Percentiles rank a stretch among this genome's conserved stretches.
phyloP scores from a whole-genome alignment of 2,888 invertebrate species.

The Lordiphosa andalusiaca region DNA sequence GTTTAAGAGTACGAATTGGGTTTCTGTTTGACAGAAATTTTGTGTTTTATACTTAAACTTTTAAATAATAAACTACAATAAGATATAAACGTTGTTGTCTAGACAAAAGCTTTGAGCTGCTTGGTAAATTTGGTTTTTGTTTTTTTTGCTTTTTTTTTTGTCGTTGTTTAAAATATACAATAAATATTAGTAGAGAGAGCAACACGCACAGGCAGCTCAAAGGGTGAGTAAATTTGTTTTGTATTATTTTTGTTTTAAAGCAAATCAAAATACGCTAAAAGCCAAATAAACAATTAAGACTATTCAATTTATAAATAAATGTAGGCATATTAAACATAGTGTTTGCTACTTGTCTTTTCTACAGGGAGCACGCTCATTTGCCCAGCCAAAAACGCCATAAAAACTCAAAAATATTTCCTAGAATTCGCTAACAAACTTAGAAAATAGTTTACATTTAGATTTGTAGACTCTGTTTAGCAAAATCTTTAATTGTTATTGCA shows the following conservation, averaged over 20 bases:
- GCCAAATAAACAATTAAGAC: no score
- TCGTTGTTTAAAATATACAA: conserved; percentile 52
- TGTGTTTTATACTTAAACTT: conserved; percentile 12
- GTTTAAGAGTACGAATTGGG: conserved; percentile 49
- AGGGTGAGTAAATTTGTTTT: conserved; percentile 16
- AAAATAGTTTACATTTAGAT: conserved; percentile 11
- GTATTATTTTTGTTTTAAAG: no score
- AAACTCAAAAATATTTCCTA: neutral
- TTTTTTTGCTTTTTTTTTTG: no score
- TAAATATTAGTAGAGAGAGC: conserved; percentile 60
- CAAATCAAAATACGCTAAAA: no score
- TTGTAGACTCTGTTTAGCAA: conserved; percentile 65
- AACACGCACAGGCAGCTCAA: conserved; percentile 48
- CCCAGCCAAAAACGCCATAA: no score
- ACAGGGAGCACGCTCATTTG: no score
- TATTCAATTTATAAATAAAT: no score
- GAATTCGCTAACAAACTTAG: conserved; percentile 28
- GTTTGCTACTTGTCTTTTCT: no score
- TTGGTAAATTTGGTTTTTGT: conserved; percentile 45
- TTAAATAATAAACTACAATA: conserved; percentile 15
- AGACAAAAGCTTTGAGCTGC: conserved; percentile 58
- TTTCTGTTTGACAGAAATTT: conserved; percentile 71
- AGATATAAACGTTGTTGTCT: conserved; percentile 39
- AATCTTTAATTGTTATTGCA: conserved; percentile 56
- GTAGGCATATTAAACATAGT: no score